Conservation (phyloP, 1,140 invertebrate genomes). For the Bombus ignitus region DNA sequence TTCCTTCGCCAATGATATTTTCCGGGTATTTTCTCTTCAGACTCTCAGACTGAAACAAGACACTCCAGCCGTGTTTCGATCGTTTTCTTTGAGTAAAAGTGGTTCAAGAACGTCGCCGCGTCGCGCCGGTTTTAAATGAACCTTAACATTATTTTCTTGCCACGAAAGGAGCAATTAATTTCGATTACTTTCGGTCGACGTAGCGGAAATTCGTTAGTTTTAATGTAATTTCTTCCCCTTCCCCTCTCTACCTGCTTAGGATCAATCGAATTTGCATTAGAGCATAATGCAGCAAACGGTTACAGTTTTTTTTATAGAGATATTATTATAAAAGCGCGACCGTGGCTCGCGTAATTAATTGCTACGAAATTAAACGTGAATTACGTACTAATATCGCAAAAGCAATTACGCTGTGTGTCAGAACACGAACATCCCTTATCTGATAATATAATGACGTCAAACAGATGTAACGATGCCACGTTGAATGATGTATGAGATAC, state of each 20-base stretch:
- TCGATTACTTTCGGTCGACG: background rate
- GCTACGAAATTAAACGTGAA: conserved; percentile 2
- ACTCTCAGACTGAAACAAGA: background rate
- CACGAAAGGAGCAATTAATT: background rate
- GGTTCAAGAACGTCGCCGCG: background rate
- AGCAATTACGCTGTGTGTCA: background rate
- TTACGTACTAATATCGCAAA: background rate
- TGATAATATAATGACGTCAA: conserved; percentile 1
- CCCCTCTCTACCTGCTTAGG: background rate
- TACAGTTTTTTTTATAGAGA: background rate
- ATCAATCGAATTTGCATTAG: background rate
- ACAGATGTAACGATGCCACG: conserved; percentile 13
- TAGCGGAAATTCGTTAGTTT: conserved; percentile 7
- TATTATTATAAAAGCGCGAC: background rate
- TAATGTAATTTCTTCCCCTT: background rate
- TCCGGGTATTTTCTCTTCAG: conserved; percentile 16
- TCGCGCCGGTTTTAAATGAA: background rate
- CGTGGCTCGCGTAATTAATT: background rate
- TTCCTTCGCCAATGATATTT: conserved; percentile 43
- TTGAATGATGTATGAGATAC: background rate
- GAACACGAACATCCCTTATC: background rate
- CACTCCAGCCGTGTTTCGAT: background rate
- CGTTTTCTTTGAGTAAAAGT: conserved; percentile 9
- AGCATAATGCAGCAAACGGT: background rate
- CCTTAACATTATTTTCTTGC: background rate